These are phyloP conservation scores for Spodoptera frugiperda DNA, from an alignment of 1,140 invertebrate species.

Conservation along the genomic window DNA sequence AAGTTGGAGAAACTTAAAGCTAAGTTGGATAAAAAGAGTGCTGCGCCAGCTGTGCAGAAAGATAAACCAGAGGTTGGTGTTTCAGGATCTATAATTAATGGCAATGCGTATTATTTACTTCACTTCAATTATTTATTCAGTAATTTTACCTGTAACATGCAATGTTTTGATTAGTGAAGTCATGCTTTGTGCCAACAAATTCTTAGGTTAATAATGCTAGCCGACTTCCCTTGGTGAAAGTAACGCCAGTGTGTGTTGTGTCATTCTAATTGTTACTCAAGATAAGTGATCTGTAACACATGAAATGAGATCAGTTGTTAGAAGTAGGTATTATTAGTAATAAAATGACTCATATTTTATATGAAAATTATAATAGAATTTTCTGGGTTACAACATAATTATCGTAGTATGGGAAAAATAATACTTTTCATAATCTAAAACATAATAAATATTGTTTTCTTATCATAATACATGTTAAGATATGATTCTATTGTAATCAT, in stretches of 20 bases:
- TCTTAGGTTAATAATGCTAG: conserved; percentile 10
- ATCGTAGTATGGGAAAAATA: too few relatives aligned
- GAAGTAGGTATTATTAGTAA: too few relatives aligned
- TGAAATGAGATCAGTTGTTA: not conserved
- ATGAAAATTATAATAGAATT: too few relatives aligned
- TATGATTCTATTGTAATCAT: too few relatives aligned
- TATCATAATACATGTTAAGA: too few relatives aligned
- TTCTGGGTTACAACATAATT: too few relatives aligned
- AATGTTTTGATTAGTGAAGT: not conserved
- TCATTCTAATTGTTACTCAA: conserved; percentile 39
- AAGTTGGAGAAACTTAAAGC: conserved; percentile 97
- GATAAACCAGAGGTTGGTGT: conserved; percentile 89
- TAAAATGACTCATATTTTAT: too few relatives aligned
- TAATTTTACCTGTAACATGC: not conserved
- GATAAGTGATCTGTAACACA: not conserved
- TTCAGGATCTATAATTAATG: not conserved
- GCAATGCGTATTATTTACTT: not conserved
- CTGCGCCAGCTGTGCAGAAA: conserved; percentile 85
- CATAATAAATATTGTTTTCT: too few relatives aligned
- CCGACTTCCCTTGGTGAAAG: conserved; percentile 52
- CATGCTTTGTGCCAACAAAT: not conserved
- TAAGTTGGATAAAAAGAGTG: conserved; percentile 94
- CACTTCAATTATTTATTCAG: not conserved
- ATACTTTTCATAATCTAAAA: too few relatives aligned
- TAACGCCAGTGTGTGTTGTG: conserved; percentile 45